These are phyloP conservation scores for Palaemon carinicauda DNA, from an alignment of 1,140 invertebrate genomes.

Conservation along the genomic window DNA sequence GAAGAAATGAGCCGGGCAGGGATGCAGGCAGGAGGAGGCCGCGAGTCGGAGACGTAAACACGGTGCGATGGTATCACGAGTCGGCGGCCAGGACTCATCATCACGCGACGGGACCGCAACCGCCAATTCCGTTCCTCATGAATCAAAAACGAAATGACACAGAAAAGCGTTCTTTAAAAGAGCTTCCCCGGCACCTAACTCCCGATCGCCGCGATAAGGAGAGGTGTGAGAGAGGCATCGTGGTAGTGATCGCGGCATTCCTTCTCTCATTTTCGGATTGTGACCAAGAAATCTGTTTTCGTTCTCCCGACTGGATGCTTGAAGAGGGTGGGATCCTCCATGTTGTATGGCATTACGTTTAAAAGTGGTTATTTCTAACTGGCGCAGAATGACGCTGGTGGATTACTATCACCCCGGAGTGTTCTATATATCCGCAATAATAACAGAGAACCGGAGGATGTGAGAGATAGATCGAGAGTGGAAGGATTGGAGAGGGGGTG, in stretches of 20 bases:
- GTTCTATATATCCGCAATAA: too few relatives aligned
- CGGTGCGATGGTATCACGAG: conserved; percentile 5
- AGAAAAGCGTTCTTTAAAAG: conserved; percentile 25
- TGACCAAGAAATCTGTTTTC: too few relatives aligned
- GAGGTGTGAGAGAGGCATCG: neutral
- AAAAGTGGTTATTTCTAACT: too few relatives aligned
- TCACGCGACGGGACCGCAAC: conserved; percentile 12
- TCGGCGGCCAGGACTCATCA: neutral
- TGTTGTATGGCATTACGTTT: too few relatives aligned
- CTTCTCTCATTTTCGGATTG: too few relatives aligned
- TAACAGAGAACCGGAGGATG: neutral
- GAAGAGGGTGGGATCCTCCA: too few relatives aligned
- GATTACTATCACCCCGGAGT: too few relatives aligned
- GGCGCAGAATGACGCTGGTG: too few relatives aligned
- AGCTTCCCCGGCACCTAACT: conserved; percentile 36
- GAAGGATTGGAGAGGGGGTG: neutral
- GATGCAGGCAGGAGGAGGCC: too few relatives aligned
- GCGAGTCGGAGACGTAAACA: conserved; percentile 7
- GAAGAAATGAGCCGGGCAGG: too few relatives aligned
- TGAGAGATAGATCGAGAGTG: neutral
- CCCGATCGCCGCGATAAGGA: conserved; percentile 28
- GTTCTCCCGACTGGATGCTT: too few relatives aligned
- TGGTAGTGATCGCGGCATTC: too few relatives aligned
- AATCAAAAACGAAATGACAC: conserved; percentile 39
- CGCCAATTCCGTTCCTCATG: conserved; percentile 24